Evolutionary conservation across 2,113 vertebrate genomes (phyloP).

Genomic region (Vidua macroura): DNA sequence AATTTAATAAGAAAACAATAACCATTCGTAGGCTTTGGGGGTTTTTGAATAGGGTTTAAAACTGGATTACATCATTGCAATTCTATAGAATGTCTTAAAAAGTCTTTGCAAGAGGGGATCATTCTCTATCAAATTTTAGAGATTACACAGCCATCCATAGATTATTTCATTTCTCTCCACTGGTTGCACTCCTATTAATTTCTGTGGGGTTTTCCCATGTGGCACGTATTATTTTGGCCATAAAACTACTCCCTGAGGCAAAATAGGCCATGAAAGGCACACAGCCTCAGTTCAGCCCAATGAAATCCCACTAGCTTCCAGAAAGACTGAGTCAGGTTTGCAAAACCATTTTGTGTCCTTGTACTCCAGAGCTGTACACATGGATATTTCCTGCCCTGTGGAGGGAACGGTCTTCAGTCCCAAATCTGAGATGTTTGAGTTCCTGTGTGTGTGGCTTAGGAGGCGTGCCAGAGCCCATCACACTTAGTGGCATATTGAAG

Average conservation of each 20-base stretch:
- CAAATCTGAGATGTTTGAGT: neutral
- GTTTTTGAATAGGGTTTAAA: conserved; percentile 37
- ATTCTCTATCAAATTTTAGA: conserved; percentile 32
- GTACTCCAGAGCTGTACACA: neutral
- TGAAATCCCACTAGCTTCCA: neutral
- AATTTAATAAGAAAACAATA: conserved; percentile 57
- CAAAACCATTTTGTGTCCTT: neutral
- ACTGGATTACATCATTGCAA: conserved; percentile 26
- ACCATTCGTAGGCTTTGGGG: conserved; percentile 50
- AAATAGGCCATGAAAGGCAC: neutral
- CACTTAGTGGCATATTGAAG: neutral
- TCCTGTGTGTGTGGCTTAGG: neutral
- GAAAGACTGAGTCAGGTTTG: neutral
- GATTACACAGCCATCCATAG: conserved; percentile 39
- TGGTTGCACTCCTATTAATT: conserved; percentile 43
- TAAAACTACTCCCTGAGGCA: conserved; percentile 37
- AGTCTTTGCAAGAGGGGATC: neutral
- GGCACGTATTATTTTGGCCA: conserved; percentile 18
- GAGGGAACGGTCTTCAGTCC: neutral
- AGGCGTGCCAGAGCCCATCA: neutral
- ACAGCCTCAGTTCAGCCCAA: neutral
- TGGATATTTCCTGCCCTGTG: neutral
- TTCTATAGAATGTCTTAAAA: conserved; percentile 47
- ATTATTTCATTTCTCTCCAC: conserved; percentile 56
- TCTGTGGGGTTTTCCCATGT: conserved; percentile 32